Evolutionary conservation across 2,888 invertebrate species (phyloP), one percentile per base, ranked within the genome.

Genomic region (Idaea aversata): DNA sequence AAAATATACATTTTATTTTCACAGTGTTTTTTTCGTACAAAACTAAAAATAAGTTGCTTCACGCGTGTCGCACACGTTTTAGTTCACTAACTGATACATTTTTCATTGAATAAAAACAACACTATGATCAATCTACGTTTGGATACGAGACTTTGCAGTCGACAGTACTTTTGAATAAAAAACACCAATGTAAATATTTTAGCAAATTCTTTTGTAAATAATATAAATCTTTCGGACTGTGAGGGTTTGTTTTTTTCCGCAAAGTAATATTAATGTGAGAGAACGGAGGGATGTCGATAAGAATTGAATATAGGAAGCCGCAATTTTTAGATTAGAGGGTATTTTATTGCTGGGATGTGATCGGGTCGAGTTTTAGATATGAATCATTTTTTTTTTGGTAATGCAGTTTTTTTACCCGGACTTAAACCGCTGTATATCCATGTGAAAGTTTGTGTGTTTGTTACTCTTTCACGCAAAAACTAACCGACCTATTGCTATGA

Each of bases 201-300:
- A 62, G 60, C 59, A 69, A 73, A 68, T 67, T 67, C 68, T 67
- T 70, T 70, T 70, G 70, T 69, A 67, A 69, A 71, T 70, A 47
- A 73, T 67, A 72, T 74, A 72, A 72, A 74, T 71, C 72, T 72
- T 62, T 47, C 15, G 59, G 34, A 61, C 15, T 59, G 67, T 61
- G 63, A 64, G 34, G 58, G 35, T 64, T 67, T 70, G 72, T 72
- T 72, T 73, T 25, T 69, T 72, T 70, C 70, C 69, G 68, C 59
- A 62, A 62, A 63, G 34, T 70, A 70, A 71, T 68, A 72, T 73
- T 70, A 72, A 72, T 70, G 70, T 61, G 59, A 62, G 36, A 36
- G 61, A 65, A 57, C 65, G 68, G 36, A 65, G 65, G 66, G 63
- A 67, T 65, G 61, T 72, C 72, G 69, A 73, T 72, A 68, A 62